A percentile compares a stretch with the other conserved stretches of the same genome.
These are phyloP conservation scores for Atlantisia rogersi DNA, from an alignment of 2,113 vertebrate genomes.

Conservation along the genomic window DNA sequence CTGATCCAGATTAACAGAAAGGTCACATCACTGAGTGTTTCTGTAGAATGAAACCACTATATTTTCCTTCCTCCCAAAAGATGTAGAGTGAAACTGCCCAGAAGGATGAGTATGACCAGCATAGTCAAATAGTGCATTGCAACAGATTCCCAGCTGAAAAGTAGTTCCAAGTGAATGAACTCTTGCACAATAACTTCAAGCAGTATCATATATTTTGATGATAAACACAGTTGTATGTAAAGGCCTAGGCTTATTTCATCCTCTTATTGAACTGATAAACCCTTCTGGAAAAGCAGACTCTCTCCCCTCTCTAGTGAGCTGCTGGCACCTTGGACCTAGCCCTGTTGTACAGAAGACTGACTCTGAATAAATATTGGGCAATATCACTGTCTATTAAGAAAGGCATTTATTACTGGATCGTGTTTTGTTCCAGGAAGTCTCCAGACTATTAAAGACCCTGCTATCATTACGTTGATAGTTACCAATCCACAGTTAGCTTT, in stretches of 20 bases:
- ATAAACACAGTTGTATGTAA: not conserved
- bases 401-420: not conserved
- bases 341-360: not conserved
- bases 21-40: not conserved
- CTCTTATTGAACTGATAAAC: not conserved
- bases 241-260: not conserved
- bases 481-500: not conserved
- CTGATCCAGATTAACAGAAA: not conserved
- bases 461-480: fast-evolving
- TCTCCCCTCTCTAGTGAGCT: not conserved
- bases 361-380: not conserved
- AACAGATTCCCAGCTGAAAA: not conserved
- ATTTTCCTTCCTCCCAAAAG: not conserved
- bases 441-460: too few species aligned
- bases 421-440: not conserved
- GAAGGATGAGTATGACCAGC: not conserved
- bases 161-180: not conserved
- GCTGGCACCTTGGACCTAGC: not conserved
- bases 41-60: not conserved
- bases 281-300: not conserved
- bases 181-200: not conserved
- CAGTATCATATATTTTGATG: not conserved
- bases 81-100: not conserved
- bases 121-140: not conserved
- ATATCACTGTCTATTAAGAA: fast-evolving